Base-by-base conservation (phyloP, 2,797 vertebrate genomes). In the Sebastes trivittatus region DNA sequence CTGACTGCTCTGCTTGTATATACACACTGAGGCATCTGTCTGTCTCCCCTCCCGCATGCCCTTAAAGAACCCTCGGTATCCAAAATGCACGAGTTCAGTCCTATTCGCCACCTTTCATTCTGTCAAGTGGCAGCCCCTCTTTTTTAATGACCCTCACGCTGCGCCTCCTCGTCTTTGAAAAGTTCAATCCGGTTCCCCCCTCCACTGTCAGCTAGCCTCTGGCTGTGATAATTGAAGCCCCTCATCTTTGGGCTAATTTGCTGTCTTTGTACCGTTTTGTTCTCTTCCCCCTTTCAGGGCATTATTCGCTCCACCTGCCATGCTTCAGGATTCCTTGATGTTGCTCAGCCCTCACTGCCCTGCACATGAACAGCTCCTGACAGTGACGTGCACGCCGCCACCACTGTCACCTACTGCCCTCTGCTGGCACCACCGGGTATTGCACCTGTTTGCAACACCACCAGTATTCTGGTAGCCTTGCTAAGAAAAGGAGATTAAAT, bases 191-290 rank as follows among this genome's bases (percentile, higher is more conserved):
- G 25, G 75, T 83, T 82, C 59, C 63, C 79, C 76, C 22, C 7
- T 84, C 67, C 66, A 69, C 82, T 75, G 77, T 78, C 82, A 55
- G 66, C 75, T 13, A 9, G 73, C 77, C 82, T 63, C 92, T 72
- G 75, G 83, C 88, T 88, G 87, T 86, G 92, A 93, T 94, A 94
- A 94, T 93, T 92, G 92, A 94, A 82, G 84, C 70, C 77, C 78
- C 90, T 90, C 85, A 84, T 90, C 86, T 90, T 92, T 61, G 68
- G 83, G 76, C 85, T 93, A 88, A 92, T 93, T 93, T 90, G 78
- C 86, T 42, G 76, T 82, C 80, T 92, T 88, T 94, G 90, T 91
- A 71, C 78, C 77, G 27, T 86, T 88, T 90, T 94, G 88, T 92
- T 85, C 86, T 78, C 49, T 18, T 78, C 60, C 46, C 29, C 74